Percentiles rank a stretch among this genome's conserved stretches.
Conservation (phyloP, 2,797 vertebrate genomes). For the Argya squamiceps region DNA sequence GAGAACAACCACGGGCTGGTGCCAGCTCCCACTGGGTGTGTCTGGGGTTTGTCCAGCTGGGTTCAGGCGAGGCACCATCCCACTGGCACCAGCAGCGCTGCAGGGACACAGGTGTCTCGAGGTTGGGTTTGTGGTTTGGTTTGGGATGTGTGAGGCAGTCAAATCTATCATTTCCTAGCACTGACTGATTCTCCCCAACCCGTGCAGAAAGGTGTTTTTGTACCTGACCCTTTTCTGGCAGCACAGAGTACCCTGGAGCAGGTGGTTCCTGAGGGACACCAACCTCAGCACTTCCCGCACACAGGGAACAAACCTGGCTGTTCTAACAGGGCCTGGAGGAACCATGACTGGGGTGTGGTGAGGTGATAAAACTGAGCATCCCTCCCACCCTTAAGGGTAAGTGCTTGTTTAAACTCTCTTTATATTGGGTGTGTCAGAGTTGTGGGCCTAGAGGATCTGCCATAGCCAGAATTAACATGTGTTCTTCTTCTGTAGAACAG, state of each 20-base stretch:
- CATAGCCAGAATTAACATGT: constrained; percentile 31
- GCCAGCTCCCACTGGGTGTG: background rate
- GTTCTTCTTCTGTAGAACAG: background rate
- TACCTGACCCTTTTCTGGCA: background rate
- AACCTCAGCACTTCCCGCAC: background rate
- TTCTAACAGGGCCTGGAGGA: constrained; percentile 27
- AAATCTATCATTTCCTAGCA: background rate
- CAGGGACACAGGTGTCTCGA: background rate
- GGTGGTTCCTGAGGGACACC: background rate
- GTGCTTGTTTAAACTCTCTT: constrained; percentile 30
- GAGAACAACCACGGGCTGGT: background rate
- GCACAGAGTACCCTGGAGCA: background rate
- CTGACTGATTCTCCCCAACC: background rate
- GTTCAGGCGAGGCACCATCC: background rate
- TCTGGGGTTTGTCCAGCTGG: background rate
- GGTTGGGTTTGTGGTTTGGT: background rate
- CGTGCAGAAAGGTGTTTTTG: background rate
- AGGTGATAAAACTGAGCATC: constrained; percentile 21
- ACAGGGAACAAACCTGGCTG: background rate
- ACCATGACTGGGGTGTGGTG: background rate
- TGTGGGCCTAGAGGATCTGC: background rate
- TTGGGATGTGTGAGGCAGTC: background rate
- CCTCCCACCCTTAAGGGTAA: constrained; percentile 44
- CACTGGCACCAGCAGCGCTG: background rate
- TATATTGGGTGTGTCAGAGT: constrained; percentile 39